phyloP scores from a whole-genome alignment of 2,888 invertebrate species.

The Lacanobia wlatinum region DNA sequence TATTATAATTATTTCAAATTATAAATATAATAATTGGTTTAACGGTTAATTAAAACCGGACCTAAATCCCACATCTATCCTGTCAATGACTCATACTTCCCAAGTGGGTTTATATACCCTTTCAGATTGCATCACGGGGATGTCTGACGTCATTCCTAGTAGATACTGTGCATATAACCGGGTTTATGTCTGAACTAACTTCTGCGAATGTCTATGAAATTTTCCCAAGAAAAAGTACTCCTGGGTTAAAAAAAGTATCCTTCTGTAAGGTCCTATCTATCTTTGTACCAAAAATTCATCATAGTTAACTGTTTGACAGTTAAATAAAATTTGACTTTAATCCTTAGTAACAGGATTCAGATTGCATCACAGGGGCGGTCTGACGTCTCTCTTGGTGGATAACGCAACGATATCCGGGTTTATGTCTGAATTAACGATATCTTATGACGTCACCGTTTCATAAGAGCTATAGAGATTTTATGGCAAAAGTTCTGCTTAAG shows the following conservation, averaged over 20 bases:
- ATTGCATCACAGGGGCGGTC: constrained; percentile 31
- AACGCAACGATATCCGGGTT: constrained; percentile 33
- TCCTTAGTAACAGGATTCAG: background rate
- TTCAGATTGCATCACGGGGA: constrained; percentile 30
- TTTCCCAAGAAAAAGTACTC: no score
- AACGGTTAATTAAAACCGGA: no score
- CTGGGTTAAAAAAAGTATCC: no score
- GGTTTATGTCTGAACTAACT: no score
- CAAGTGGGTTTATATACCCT: background rate
- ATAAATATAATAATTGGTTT: no score
- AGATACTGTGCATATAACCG: background rate
- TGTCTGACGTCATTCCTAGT: constrained; percentile 30
- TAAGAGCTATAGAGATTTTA: constrained; percentile 24
- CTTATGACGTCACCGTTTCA: constrained; percentile 23
- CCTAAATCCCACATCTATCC: constrained; percentile 23
- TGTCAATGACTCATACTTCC: constrained; percentile 28
- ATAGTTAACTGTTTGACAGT: no score
- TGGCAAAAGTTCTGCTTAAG: constrained; percentile 5
- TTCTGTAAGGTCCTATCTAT: no score
- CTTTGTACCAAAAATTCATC: no score
- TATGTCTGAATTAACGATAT: constrained; percentile 44
- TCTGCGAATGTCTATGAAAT: no score
- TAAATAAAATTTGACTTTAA: no score
- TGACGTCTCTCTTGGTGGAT: constrained; percentile 30
- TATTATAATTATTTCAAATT: no score